Evolutionary conservation across 2,888 invertebrate genomes (phyloP), one percentile per base, ranked within the genome.

Genomic region (Tenthredo distinguenda): DNA sequence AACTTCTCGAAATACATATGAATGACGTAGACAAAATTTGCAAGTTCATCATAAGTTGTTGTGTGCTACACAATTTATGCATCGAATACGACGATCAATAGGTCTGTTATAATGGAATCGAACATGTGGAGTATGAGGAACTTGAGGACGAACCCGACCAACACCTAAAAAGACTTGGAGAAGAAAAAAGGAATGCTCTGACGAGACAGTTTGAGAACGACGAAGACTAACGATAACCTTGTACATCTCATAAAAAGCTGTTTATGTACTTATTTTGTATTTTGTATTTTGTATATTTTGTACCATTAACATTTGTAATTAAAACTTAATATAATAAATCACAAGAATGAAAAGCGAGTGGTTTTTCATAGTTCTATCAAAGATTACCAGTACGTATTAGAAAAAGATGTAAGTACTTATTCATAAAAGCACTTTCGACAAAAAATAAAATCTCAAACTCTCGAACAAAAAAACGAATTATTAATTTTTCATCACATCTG

Each of bases 31-130:
- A 43, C 12, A 72, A 72, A 72, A 72, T 72, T 5, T 43, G n/a
- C 21, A 43, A 72, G 40, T 72, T 72, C n/a, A n/a, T 72, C 21
- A 72, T 43, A n/a, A 40, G 40, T 72, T 72, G 72, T 21, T 72
- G 43, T 40, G 72, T 72, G n/a, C 72, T 72, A 21, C 72, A 72
- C 12, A 72, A 72, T 43, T 72, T 72, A 37, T 37, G 71, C 18
- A 71, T 71, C n/a, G 71, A 37, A 71, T 71, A 37, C n/a, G 37
- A 71, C 37, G 71, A 71, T 71, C 34, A 37, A 71, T 71, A 37
- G 4, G 71, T 37, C 1, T 71, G 9, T 71, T 0, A 34, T 71
- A 37, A 34, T n/a, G 34, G 18, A 37, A 71, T 71, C 18, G 34
- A 71, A 9, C 34, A 15, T 71, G 1, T n/a, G n/a, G 71, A 71